Evolutionary conservation across 2,797 vertebrate genomes (phyloP).

Genomic region (Phrynocephalus forsythii): DNA sequence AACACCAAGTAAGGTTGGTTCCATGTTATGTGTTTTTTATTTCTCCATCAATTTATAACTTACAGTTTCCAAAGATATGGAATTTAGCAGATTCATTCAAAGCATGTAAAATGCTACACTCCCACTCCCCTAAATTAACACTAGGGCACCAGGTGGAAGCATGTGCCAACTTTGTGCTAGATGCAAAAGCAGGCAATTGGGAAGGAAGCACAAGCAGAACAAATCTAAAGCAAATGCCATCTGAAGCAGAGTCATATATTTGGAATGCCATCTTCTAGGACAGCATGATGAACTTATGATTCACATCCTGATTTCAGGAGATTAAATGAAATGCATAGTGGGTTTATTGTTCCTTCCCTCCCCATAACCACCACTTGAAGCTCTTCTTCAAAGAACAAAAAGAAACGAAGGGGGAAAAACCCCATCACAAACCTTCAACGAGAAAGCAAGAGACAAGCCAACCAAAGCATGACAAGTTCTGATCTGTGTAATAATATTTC

Average conservation of each 20-base stretch:
- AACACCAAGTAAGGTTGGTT: neutral
- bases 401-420: no score
- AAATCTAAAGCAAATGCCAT: conserved; percentile 40
- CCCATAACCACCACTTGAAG: conserved; percentile 25
- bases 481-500: conserved; percentile 63
- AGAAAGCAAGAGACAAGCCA: conserved; percentile 60
- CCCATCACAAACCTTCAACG: conserved; percentile 43
- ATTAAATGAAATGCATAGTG: conserved; percentile 53
- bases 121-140: neutral
- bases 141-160: conserved; percentile 5
- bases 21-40: neutral
- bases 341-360: conserved; percentile 36
- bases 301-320: conserved; percentile 53
- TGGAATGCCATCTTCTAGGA: conserved; percentile 32
- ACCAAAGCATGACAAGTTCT: conserved; percentile 62
- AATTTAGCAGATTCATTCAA: conserved; percentile 13
- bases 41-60: neutral
- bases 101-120: neutral
- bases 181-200: conserved; percentile 15
- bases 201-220: conserved; percentile 14
- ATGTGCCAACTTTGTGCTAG: neutral
- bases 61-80: conserved; percentile 11
- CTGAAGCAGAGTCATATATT: conserved; percentile 13
- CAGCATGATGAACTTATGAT: conserved; percentile 33
- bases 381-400: conserved; percentile 49